Percentiles rank a stretch among this genome's conserved stretches.
phyloP scores from a whole-genome alignment of 2,113 vertebrate genomes.

The Microtus oregoni region DNA sequence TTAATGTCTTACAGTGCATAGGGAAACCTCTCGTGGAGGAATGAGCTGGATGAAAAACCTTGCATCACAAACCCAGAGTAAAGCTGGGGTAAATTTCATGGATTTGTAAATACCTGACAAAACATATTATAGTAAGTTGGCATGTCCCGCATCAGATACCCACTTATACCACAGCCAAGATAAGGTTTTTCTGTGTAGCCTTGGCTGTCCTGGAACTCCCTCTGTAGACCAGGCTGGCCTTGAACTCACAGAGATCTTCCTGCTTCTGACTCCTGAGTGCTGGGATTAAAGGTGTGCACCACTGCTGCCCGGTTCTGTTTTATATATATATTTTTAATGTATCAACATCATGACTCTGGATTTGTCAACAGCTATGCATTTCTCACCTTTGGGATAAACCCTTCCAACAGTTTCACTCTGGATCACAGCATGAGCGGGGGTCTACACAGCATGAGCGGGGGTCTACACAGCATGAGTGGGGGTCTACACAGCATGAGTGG shows the following conservation, averaged over 20 bases:
- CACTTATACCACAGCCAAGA: background rate
- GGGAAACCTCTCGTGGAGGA: background rate
- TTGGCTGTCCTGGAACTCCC: background rate
- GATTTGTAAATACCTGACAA: background rate
- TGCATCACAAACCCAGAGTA: background rate
- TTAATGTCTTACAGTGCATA: background rate
- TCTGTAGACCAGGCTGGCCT: background rate
- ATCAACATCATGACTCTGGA: background rate
- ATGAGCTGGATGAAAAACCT: background rate
- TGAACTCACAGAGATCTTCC: background rate
- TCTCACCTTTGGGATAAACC: slow-evolving; percentile 18
- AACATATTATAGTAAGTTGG: background rate
- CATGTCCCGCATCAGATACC: slow-evolving; percentile 14
- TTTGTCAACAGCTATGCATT: background rate
- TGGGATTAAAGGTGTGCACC: background rate
- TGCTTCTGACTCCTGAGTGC: background rate
- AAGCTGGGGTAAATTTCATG: background rate
- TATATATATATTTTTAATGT: background rate
- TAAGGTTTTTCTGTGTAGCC: background rate
- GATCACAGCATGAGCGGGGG: background rate
- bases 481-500: background rate
- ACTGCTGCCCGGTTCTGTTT: background rate
- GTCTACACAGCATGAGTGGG: background rate
- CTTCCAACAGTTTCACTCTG: background rate
- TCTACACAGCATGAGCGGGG: background rate